Percentiles rank a stretch among this genome's conserved stretches.
phyloP scores from a whole-genome alignment of 2,113 vertebrate species.

The Peromyscus maniculatus region DNA sequence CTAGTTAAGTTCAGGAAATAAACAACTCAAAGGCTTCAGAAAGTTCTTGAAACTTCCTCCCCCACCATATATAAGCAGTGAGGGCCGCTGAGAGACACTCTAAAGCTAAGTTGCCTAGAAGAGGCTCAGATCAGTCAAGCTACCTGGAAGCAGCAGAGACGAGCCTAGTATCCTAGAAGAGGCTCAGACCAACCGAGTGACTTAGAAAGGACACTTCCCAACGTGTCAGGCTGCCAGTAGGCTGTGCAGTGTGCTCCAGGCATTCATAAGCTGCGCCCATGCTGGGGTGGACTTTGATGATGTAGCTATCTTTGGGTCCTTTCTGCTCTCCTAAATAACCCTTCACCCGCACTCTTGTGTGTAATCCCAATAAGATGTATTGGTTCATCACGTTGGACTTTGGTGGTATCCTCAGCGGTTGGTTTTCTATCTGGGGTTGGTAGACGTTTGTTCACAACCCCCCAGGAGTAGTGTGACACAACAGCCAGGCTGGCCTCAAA shows the following conservation, averaged over 20 bases:
- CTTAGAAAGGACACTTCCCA: background rate
- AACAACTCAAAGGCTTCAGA: background rate
- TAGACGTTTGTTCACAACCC: background rate
- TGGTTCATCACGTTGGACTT: background rate
- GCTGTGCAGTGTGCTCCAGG: background rate
- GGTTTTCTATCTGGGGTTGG: background rate
- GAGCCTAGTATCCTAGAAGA: background rate
- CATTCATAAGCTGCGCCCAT: background rate
- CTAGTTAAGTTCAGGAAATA: background rate
- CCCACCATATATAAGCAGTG: background rate
- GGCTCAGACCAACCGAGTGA: background rate
- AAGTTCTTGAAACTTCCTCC: background rate
- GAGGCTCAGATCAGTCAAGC: background rate
- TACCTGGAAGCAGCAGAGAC: background rate
- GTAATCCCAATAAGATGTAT: background rate
- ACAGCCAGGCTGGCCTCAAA: background rate
- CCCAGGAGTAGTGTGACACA: background rate
- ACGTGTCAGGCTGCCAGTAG: background rate
- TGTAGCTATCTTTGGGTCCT: background rate
- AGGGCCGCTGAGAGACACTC: background rate
- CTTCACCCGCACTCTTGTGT: background rate
- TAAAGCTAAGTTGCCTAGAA: background rate
- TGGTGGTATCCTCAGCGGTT: background rate
- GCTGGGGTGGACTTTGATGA: background rate
- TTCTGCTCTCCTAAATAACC: background rate